These are phyloP conservation scores for Rallus limicola DNA, from an alignment of 2,113 vertebrate genomes.

Conservation along the genomic window DNA sequence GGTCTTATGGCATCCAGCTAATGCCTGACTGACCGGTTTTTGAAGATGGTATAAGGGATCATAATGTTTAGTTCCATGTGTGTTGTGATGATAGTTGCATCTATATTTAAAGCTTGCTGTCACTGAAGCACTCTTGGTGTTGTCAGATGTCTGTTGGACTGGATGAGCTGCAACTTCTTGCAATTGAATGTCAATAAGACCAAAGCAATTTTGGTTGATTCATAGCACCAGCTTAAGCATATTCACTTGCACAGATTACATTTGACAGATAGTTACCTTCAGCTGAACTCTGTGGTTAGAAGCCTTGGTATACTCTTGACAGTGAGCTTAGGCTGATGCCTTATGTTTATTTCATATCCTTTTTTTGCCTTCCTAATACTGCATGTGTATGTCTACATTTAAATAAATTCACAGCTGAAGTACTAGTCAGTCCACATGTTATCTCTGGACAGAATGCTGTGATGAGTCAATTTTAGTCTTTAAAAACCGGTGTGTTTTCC, in stretches of 20 bases:
- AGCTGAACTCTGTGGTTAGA: slow-evolving; percentile 82
- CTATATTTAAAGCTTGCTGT: slow-evolving; percentile 82
- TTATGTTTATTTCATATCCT: slow-evolving; percentile 86
- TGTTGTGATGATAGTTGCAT: slow-evolving; percentile 77
- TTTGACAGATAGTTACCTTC: slow-evolving; percentile 87
- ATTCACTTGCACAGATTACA: slow-evolving; percentile 81
- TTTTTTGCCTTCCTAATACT: slow-evolving; percentile 74
- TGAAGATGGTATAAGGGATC: slow-evolving; percentile 48
- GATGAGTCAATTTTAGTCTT: slow-evolving; percentile 62
- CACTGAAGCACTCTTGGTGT: slow-evolving; percentile 74
- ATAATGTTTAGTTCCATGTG: slow-evolving; percentile 69
- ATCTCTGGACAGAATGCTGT: slow-evolving; percentile 55
- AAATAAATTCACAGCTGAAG: slow-evolving; percentile 75
- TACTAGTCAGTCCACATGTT: slow-evolving; percentile 64
- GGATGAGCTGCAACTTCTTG: slow-evolving; percentile 78
- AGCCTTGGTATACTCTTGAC: slow-evolving; percentile 77
- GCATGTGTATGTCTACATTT: slow-evolving; percentile 75
- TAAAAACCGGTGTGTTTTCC: not conserved
- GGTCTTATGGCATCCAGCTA: slow-evolving; percentile 35
- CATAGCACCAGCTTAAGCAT: slow-evolving; percentile 81
- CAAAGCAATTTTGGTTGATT: slow-evolving; percentile 85
- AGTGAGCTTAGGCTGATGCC: slow-evolving; percentile 81
- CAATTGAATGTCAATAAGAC: slow-evolving; percentile 85
- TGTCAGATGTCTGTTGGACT: slow-evolving; percentile 80
- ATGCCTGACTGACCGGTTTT: slow-evolving; percentile 48